phyloP scores from a whole-genome alignment of 2,888 invertebrate genomes.

The Ormia ochracea region DNA sequence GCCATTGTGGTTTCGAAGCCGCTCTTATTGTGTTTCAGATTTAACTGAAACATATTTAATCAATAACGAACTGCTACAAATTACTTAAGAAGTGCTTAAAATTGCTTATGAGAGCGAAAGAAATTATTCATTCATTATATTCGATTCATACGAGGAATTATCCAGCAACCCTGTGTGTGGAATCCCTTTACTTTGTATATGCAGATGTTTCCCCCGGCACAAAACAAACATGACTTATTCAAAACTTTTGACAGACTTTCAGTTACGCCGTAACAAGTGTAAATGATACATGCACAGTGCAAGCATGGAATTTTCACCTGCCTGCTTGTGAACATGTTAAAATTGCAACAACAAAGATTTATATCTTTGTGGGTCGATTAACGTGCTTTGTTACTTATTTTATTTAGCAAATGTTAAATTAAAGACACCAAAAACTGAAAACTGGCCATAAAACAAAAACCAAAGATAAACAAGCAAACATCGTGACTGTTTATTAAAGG shows the following conservation, averaged over 20 bases:
- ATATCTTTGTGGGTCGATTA: constrained; percentile 63
- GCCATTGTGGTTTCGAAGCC: too few species aligned
- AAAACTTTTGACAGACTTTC: constrained; percentile 58
- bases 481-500: constrained; percentile 54
- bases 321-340: constrained; percentile 54
- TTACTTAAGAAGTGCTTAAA: too few species aligned
- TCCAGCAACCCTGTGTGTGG: background rate
- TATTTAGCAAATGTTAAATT: constrained; percentile 53
- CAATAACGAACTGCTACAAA: too few species aligned
- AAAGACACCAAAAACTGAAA: constrained; percentile 48
- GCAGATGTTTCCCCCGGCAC: constrained; percentile 37
- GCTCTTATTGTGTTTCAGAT: too few species aligned
- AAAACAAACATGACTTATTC: constrained; percentile 23
- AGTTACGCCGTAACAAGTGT: constrained; percentile 57
- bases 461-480: constrained; percentile 25
- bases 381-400: constrained; percentile 58
- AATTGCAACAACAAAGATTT: constrained; percentile 50
- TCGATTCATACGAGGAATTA: constrained; percentile 29
- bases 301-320: constrained; percentile 61
- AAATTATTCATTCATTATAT: too few species aligned
- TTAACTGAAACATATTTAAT: too few species aligned
- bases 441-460: constrained; percentile 44
- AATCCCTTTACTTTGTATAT: background rate
- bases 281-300: constrained; percentile 61
- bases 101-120: too few species aligned